Percentiles rank a stretch among this genome's conserved stretches.
Conservation (phyloP, 2,113 vertebrate species). For the Benitochromis conjunctus region DNA sequence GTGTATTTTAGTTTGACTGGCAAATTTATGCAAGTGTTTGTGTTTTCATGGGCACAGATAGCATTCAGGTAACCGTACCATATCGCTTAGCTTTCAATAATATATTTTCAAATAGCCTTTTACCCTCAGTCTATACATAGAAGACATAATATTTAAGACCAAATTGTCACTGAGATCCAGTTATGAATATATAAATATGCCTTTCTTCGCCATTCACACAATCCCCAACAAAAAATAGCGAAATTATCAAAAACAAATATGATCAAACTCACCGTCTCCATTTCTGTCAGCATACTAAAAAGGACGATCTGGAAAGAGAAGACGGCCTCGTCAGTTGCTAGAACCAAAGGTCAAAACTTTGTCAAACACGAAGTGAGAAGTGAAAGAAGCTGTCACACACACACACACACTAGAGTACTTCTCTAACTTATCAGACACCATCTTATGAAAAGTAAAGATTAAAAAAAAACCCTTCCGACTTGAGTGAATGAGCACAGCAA, state of each 20-base stretch:
- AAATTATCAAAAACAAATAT: background rate
- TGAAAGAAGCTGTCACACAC: conserved; percentile 26
- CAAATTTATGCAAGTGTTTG: conserved; percentile 67
- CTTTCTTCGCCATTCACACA: background rate
- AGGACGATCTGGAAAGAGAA: conserved; percentile 17
- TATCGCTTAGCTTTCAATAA: background rate
- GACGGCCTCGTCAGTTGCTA: background rate
- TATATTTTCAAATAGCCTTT: background rate
- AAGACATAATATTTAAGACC: background rate
- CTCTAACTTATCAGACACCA: background rate
- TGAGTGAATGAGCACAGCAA: background rate
- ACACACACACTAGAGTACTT: background rate
- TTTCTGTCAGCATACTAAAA: conserved; percentile 53
- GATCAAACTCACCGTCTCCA: conserved; percentile 68
- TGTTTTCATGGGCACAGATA: background rate
- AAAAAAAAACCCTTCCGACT: background rate
- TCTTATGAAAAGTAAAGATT: background rate
- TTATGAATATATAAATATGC: background rate
- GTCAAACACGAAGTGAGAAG: conserved; percentile 10
- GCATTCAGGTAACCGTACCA: background rate
- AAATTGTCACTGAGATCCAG: background rate
- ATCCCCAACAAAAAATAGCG: background rate
- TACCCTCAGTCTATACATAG: background rate
- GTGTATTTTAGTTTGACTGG: conserved; percentile 61
- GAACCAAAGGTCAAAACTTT: background rate